Base-by-base conservation (phyloP, 2,113 vertebrate species). In the Ochotona curzoniae region DNA sequence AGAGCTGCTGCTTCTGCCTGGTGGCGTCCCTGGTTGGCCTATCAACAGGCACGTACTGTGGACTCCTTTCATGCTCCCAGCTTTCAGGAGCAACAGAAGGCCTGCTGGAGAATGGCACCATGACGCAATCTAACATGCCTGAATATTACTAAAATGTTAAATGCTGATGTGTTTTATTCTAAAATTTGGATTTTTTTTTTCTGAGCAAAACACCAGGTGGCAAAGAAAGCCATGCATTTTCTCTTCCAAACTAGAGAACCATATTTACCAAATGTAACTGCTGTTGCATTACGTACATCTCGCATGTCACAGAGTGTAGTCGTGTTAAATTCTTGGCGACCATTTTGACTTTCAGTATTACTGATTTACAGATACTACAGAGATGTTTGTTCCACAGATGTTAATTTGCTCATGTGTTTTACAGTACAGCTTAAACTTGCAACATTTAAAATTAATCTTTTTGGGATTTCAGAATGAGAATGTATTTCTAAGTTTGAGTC, bases 111-210 rank as follows among this genome's bases (percentile, higher is more conserved):
- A 91, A 76, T 83, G n/a, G 49, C 7, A 78, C n/a, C 67, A 21
- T 60, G 17, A 71, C 64, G 74, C 9, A 76, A 30, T 76, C 30
- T 44, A 83, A 32, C 35, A 21, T 70, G 15, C 75, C 74, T 60
- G 69, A 89, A 61, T 92, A 54, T 63, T 81, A 75, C 35, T 94
- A 64, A 94, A 94, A 85, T 82, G 38, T 49, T 93, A 85, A 90
- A 92, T 93, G n/a, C 57, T 92, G 76, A 81, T 26, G 83, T 80
- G 30, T 12, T 69, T 89, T 78, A 44, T 80, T 91, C 60, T 93
- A 71, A 96, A 91, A 73, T 66, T 35, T 89, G 9, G 51, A 63
- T 57, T 64, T 44, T 80, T 64, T 44, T 80, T 92, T 57, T 23
- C 25, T 83, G n/a, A 93, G 26, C 44, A 71, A 69, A 83, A 38